Evolutionary conservation across 2,797 vertebrate genomes (phyloP), one percentile per base, ranked within the genome.

Genomic region (Sebastes cheni): DNA sequence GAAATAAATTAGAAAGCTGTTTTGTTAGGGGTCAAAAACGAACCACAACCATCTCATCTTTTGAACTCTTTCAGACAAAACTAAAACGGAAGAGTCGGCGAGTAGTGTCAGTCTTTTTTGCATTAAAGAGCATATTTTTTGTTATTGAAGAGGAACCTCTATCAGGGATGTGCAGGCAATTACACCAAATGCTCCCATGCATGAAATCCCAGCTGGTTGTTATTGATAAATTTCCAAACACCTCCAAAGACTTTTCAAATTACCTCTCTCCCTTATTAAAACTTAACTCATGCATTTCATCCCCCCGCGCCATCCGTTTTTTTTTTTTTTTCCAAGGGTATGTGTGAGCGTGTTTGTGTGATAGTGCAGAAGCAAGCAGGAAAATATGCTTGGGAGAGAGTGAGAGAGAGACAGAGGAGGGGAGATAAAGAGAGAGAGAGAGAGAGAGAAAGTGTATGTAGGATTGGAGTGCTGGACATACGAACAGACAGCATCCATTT

Each of bases 151-250:
- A 94, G 80, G 86, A 94, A 92, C 92, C 93, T 95, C 93, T 96
- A 96, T 96, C 95, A 93, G 93, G 94, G 88, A 93, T 93, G 93
- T 94, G 92, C 95, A 96, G 95, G 94, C 96, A 96, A 96, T 96
- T 96, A 96, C 95, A 95, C 94, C 90, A 90, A 94, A 95, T 93
- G 91, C 93, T 93, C 77, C 92, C 96, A 96, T 95, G 96, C 95
- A 93, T 96, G 93, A 96, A 95, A 96, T 96, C 93, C 95, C 93
- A 93, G 93, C 95, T 95, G 96, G 89, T 92, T 95, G 93, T 96
- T 95, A 96, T 96, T 96, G 96, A 96, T 96, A 95, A 94, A 96
- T 95, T 95, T 94, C 91, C 87, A 91, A 96, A 96, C 93, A 94
- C 94, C 93, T 94, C 93, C 90, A 86, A 94, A 96, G 93, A 95